Base-by-base conservation (phyloP, 2,113 vertebrate species). In the Pelobates fuscus region DNA sequence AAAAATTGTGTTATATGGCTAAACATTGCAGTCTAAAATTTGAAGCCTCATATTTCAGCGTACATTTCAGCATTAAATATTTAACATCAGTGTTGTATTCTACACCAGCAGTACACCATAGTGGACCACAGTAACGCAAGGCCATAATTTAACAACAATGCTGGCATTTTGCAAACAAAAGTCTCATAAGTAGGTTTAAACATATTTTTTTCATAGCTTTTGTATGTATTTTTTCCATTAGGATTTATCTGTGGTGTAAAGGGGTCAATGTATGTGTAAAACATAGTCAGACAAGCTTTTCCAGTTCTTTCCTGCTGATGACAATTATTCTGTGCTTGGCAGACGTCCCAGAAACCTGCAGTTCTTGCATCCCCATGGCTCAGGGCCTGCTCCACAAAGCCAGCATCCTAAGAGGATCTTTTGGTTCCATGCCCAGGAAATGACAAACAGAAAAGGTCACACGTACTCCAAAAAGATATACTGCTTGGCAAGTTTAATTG, bases 401-500 rank as follows among this genome's bases (percentile, higher is more conserved):
- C 87, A 88, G 77, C 79, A 82, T 88, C 88, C 84, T 85, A 79
- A 82, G 89, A 91, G 89, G 88, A 88, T 82, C 68, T 77, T 83
- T 92, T 92, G 92, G 90, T 92, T 86, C 89, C 30, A 23, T 90
- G 91, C 90, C 91, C 89, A 87, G 91, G 90, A 92, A 91, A 90
- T 89, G 92, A 92, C 91, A 92, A 88, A 88, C 89, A 88, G 85
- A 88, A 92, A 92, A 92, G 92, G 92, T 93, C 91, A 90, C 86
- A 86, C 82, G 72, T 84, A 84, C 84, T 86, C 81, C 82, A 79
- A 84, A 88, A 90, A 92, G 87, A 91, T 85, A 89, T 87, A 91
- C 86, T 84, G 86, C 86, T 90, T 46, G 54, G 81, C 63, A 70
- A 91, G 88, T 86, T 82, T 85, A 89, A 91, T 77, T 92, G 90